Evolutionary conservation across 2,113 vertebrate species (phyloP).

Genomic region (Channa argus): DNA sequence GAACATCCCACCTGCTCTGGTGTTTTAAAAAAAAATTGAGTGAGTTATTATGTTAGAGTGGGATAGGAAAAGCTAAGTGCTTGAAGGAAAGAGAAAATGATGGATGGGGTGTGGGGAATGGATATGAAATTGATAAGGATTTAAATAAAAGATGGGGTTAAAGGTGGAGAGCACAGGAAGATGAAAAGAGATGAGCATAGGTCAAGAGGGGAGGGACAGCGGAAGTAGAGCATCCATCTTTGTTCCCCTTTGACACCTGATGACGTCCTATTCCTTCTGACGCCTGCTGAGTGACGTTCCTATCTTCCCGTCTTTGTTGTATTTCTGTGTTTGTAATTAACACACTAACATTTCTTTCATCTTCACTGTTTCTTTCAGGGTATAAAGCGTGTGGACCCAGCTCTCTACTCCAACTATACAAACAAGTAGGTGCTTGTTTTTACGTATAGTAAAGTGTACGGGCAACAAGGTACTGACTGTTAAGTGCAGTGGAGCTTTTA

Average conservation of each 20-base stretch:
- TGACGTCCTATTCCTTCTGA: conserved; percentile 45
- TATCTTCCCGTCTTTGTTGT: not conserved
- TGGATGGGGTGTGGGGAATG: not conserved
- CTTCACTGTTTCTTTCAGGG: conserved; percentile 86
- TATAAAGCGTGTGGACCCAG: conserved; percentile 90
- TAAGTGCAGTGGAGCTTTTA: not conserved
- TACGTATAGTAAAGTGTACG: not conserved
- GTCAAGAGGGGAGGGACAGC: not conserved
- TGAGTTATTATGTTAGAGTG: not conserved
- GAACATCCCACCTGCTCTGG: not conserved
- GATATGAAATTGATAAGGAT: not conserved
- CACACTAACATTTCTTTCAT: conserved; percentile 55
- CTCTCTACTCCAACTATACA: conserved; percentile 84
- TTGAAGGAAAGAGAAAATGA: not conserved
- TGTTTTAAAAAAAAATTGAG: not conserved
- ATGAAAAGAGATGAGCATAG: not conserved
- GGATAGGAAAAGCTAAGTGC: not conserved
- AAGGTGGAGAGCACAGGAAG: not conserved
- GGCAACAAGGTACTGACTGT: not conserved
- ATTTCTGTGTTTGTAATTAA: no score
- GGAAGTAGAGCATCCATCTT: conserved; percentile 43
- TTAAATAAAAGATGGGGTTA: not conserved
- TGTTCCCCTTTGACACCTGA: conserved; percentile 32
- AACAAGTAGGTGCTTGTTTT: conserved; percentile 59
- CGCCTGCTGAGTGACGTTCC: not conserved